Conservation (phyloP, 2,113 vertebrate species). For the Cryptomyrus ogoouensis region DNA sequence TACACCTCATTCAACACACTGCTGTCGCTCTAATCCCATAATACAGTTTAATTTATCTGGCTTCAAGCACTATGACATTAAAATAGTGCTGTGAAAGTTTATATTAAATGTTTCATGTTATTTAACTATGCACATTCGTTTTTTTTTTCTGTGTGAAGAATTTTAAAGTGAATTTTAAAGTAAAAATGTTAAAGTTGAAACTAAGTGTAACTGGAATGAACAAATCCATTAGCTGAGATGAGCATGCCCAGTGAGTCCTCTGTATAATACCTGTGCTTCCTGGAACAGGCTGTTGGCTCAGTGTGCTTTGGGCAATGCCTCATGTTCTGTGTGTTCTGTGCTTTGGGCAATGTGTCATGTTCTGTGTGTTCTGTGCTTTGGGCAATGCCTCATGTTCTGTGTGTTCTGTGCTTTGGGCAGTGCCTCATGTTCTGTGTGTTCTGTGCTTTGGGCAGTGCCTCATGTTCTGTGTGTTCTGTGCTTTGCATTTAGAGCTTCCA, state of each 20-base stretch:
- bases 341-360: background rate
- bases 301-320: background rate
- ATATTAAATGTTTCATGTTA: background rate
- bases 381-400: no score
- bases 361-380: no score
- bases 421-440: no score
- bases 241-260: background rate
- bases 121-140: background rate
- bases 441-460: no score
- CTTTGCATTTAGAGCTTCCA: background rate
- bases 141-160: background rate
- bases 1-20: background rate
- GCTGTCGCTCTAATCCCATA: background rate
- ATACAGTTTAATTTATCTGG: background rate
- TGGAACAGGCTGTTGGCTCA: background rate
- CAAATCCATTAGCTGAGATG: background rate
- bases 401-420: no score
- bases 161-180: background rate
- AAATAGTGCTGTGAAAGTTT: background rate
- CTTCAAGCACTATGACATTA: background rate
- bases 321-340: background rate
- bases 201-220: background rate
- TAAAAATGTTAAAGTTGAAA: background rate
- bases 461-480: no score
- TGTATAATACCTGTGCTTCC: background rate